phyloP scores from a whole-genome alignment of 37 sponge, comb jelly and placozoan genomes.

The Corticium candelabrum region DNA sequence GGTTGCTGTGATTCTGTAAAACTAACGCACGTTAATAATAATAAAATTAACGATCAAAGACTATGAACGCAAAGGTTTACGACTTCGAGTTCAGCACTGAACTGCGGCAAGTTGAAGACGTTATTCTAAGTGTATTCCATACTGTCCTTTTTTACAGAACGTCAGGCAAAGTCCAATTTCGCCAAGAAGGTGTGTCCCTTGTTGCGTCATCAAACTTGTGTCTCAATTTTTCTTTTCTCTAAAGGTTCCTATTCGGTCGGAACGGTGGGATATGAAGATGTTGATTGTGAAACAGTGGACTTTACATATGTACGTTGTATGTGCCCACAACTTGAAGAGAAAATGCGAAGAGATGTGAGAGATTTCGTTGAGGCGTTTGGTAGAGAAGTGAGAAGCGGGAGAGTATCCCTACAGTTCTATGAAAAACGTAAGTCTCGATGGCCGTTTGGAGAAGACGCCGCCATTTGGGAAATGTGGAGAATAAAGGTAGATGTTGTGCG shows the following conservation, averaged over 20 bases:
- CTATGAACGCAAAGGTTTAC: not conserved
- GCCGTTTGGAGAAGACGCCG: constrained; percentile 40
- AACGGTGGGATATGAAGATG: constrained; percentile 59
- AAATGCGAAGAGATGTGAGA: constrained; percentile 1
- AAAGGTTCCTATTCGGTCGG: constrained; percentile 73
- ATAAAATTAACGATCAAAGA: no score
- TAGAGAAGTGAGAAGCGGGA: not conserved
- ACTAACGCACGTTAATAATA: no score
- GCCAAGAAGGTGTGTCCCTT: not conserved
- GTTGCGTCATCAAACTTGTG: no score
- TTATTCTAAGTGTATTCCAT: not conserved
- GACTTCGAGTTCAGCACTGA: not conserved
- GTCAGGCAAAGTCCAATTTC: not conserved
- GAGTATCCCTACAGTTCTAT: constrained; percentile 46
- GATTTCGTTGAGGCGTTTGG: constrained; percentile 5
- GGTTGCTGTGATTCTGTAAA: no score
- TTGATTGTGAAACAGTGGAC: constrained; percentile 38
- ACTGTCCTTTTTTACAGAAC: not conserved
- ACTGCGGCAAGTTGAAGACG: not conserved
- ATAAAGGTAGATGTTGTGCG: not conserved
- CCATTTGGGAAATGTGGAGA: constrained; percentile 20
- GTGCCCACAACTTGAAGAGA: constrained; percentile 11
- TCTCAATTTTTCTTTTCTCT: constrained; percentile 18
- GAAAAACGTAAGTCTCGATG: constrained; percentile 77
- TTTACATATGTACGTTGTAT: constrained; percentile 54